These are phyloP conservation scores for Cyclina sinensis DNA, from an alignment of 1,140 invertebrate species.

Conservation along the genomic window DNA sequence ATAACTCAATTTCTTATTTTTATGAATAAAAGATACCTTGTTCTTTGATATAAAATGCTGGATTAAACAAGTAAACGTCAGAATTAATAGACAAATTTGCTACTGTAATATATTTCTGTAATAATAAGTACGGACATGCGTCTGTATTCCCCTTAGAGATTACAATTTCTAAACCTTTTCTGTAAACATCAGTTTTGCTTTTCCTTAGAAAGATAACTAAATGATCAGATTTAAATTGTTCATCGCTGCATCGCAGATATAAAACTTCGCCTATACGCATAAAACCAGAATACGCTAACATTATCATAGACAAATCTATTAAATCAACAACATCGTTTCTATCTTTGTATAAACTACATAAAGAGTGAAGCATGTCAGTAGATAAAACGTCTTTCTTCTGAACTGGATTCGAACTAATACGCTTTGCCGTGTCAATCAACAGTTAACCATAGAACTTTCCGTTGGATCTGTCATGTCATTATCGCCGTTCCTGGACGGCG, in stretches of 20 bases:
- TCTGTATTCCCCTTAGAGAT: not conserved
- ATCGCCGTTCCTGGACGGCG: too few relatives aligned
- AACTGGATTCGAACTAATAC: not conserved
- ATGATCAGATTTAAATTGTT: not conserved
- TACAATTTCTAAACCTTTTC: not conserved
- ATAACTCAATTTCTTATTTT: slow-evolving; percentile 18
- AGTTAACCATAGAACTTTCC: not conserved
- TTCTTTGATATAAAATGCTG: not conserved
- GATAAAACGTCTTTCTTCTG: not conserved
- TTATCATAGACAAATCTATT: not conserved
- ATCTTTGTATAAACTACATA: not conserved
- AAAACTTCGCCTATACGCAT: not conserved
- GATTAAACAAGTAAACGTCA: not conserved
- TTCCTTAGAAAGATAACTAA: not conserved
- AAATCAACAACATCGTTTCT: not conserved
- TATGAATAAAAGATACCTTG: not conserved
- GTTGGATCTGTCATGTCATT: not conserved
- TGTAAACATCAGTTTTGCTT: slow-evolving; percentile 4
- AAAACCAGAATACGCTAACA: not conserved
- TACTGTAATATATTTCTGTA: not conserved
- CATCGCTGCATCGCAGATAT: not conserved
- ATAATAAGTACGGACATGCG: not conserved
- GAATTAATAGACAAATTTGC: not conserved
- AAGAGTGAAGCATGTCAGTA: not conserved
- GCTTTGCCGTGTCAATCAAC: not conserved